Conservation (phyloP, 2,113 vertebrate species). For the Tupaia chinensis region DNA sequence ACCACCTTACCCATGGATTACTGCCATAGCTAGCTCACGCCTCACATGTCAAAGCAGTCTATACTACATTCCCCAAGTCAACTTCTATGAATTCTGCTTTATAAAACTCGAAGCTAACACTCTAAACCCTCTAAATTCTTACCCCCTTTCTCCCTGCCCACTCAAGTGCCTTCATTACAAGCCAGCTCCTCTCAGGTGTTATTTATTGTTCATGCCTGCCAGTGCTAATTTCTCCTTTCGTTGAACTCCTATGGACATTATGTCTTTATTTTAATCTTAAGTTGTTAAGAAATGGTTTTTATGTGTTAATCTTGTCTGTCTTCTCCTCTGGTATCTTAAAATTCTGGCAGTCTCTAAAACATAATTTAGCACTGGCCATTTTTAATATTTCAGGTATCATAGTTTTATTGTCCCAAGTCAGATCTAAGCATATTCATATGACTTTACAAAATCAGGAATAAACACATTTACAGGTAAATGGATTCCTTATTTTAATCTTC, state of each 20-base stretch:
- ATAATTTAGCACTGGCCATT: background rate
- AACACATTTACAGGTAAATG: background rate
- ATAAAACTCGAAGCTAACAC: background rate
- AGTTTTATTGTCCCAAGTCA: background rate
- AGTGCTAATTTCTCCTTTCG: background rate
- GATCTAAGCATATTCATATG: background rate
- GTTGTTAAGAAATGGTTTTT: background rate
- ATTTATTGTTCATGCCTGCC: background rate
- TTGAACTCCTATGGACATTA: background rate
- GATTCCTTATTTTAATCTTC: constrained; percentile 75
- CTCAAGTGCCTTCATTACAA: accelerated
- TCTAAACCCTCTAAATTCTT: accelerated
- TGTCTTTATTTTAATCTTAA: background rate
- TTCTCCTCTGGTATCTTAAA: background rate
- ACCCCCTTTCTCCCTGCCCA: background rate
- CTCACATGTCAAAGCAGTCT: background rate
- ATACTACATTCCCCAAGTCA: background rate
- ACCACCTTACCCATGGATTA: background rate
- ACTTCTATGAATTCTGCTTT: background rate
- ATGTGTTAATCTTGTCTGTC: background rate
- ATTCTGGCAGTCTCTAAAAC: background rate
- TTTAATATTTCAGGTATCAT: background rate
- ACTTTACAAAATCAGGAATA: background rate
- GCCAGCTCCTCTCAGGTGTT: background rate
- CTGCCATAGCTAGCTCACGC: no score